These are phyloP conservation scores for Venustoraphidia nigricollis DNA, from an alignment of 2,888 invertebrate genomes.

Conservation along the genomic window DNA sequence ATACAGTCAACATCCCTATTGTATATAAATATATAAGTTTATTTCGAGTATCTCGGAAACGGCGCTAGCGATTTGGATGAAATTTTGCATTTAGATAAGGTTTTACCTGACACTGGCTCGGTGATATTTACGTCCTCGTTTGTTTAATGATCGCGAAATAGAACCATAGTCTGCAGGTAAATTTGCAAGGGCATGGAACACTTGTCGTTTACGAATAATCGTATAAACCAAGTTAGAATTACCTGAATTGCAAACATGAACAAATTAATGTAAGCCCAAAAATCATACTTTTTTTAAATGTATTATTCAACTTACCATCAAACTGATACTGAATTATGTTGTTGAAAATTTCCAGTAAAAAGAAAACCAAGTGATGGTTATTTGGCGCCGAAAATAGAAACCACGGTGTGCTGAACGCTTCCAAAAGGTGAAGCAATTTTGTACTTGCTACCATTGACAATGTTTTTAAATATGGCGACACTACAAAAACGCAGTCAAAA, in stretches of 20 bases:
- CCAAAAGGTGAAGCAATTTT: constrained; percentile 88
- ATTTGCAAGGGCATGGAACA: constrained; percentile 96
- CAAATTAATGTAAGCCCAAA: neutral
- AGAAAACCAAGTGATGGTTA: constrained; percentile 97
- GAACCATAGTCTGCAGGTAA: constrained; percentile 84
- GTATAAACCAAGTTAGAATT: constrained; percentile 98
- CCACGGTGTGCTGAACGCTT: constrained; percentile 99
- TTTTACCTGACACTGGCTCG: no score
- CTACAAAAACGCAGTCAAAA: constrained; percentile 30
- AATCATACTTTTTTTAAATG: neutral
- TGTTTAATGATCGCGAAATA: constrained; percentile 62
- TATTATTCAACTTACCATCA: constrained; percentile 48
- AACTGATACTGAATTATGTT: constrained; percentile 99
- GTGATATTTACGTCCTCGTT: constrained; percentile 24
- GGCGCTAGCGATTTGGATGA: no score
- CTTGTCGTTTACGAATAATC: constrained; percentile 94
- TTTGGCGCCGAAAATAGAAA: constrained; percentile 92
- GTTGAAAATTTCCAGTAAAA: constrained; percentile 96
- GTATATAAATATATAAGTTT: no score
- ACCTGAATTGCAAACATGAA: constrained; percentile 32
- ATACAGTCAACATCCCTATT: no score
- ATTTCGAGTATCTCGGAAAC: no score
- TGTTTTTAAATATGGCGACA: constrained; percentile 97
- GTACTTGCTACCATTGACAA: constrained; percentile 98
- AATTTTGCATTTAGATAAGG: no score